Conservation (phyloP, 2,888 invertebrate genomes). For the Macrophya alboannulata region DNA sequence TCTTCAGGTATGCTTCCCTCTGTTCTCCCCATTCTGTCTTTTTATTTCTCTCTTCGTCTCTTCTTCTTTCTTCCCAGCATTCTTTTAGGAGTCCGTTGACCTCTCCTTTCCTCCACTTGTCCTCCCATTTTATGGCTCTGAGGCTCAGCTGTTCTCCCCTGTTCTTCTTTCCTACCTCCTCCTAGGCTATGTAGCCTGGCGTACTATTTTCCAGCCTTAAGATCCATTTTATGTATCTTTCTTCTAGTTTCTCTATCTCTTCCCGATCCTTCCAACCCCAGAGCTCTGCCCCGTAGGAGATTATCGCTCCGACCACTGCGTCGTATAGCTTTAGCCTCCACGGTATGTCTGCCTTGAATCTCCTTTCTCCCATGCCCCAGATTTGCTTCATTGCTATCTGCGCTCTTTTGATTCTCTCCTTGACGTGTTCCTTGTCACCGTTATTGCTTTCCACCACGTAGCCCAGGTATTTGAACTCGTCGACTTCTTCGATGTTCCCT, state of each 20-base stretch:
- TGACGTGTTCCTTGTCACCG: background rate
- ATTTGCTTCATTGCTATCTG: background rate
- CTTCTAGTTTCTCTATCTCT: background rate
- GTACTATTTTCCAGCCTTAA: too few species aligned
- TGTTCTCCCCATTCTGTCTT: too few species aligned
- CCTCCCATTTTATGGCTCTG: background rate
- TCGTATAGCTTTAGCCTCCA: too few species aligned
- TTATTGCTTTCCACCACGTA: background rate
- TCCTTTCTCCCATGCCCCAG: too few species aligned
- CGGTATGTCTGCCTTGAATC: too few species aligned
- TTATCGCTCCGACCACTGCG: too few species aligned
- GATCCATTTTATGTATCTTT: background rate
- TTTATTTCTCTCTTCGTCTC: too few species aligned
- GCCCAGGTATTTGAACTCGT: slow-evolving; percentile 17
- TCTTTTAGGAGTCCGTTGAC: too few species aligned
- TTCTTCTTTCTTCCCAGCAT: too few species aligned
- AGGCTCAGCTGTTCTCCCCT: background rate
- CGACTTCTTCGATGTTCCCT: slow-evolving; percentile 5
- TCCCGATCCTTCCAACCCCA: slow-evolving; percentile 8
- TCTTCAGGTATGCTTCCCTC: too few species aligned
- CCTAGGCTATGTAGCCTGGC: too few species aligned
- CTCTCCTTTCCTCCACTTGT: background rate
- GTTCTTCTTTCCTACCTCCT: background rate
- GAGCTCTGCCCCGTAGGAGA: slow-evolving; percentile 14
- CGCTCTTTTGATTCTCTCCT: background rate